These are phyloP conservation scores for Poeciliopsis turneri DNA, from an alignment of 2,797 vertebrate genomes.

Conservation along the genomic window DNA sequence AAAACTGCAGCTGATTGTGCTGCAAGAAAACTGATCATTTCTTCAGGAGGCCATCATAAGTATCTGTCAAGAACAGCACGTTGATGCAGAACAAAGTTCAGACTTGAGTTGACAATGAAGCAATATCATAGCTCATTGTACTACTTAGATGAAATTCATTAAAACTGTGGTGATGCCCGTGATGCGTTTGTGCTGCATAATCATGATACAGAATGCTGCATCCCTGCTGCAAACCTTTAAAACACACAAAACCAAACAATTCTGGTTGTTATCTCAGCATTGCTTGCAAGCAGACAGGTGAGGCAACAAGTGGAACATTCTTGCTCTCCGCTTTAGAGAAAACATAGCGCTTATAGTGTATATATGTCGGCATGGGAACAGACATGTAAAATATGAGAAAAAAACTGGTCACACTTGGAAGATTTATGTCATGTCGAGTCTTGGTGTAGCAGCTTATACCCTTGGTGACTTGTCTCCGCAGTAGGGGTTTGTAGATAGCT, in stretches of 20 bases:
- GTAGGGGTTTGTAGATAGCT: constrained; percentile 7
- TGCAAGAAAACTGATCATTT: not conserved
- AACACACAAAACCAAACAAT: not conserved
- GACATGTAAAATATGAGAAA: not conserved
- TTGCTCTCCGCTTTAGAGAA: constrained; percentile 48
- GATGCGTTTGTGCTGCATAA: not conserved
- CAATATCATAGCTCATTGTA: not conserved
- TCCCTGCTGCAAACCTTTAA: not conserved
- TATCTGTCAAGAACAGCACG: not conserved
- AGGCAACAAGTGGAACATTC: constrained; percentile 15
- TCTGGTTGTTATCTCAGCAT: not conserved
- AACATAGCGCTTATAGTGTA: constrained; percentile 16
- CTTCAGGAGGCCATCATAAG: not conserved
- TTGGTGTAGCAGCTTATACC: constrained; percentile 48
- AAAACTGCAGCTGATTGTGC: not conserved
- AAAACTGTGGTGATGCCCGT: not conserved
- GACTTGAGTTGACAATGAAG: not conserved
- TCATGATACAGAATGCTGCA: not conserved
- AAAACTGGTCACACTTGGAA: not conserved
- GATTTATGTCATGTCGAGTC: not conserved
- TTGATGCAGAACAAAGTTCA: not conserved
- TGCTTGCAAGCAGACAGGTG: not conserved
- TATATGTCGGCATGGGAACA: not conserved
- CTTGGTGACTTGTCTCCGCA: constrained; percentile 43
- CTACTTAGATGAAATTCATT: not conserved